Base-by-base conservation (phyloP, 1,140 invertebrate species). In the Drosophila lowei region DNA sequence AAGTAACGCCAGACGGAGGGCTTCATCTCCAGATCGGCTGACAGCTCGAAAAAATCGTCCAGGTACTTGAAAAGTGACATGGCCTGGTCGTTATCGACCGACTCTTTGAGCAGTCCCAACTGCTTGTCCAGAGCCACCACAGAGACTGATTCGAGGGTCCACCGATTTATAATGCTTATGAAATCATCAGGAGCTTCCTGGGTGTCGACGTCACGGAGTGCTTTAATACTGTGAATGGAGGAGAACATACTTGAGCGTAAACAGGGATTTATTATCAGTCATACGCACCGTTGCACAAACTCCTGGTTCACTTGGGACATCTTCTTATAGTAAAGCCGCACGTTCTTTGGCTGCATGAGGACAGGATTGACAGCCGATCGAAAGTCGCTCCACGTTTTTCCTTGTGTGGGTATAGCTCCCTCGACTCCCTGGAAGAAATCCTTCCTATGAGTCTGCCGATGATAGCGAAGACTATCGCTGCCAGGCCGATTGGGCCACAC, bases 71-170 rank as follows among this genome's bases (percentile, higher is more conserved):
- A 95, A 64, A 96, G 93, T 64, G 92, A 85, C 11, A 93, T 93
- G 44, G 94, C 92, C 41, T 91, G 76, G 0, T 92, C 73, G 2
- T 94, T 85, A 44, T 93, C 92, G 0, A 78, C 62, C 0, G 16
- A 41, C 3, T 72, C 63, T 21, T 56, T 93, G 73, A 90, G 68
- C 6, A 53, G 95, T 81, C 77, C 94, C 6, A 97, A 89, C 18
- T 95, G 92, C 23, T 92, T 93, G 25, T 96, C 95, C 53, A 96
- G 88, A 11, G 95, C 95, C 2, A 97, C 93, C 6, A 94, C 91
- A 2, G 93, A 94, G 2, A 96, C 94, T 0, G 94, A 95, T 81
- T 96, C 95, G n/a, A 96, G 79, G 3, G 94, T 92, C 94, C 95
- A 95, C 77, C 94, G 93, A 73, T 95, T 94, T 55, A 95, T 91